Evolutionary conservation across 2,797 vertebrate species (phyloP), one percentile per base, ranked within the genome.

Genomic region (Falco naumanni): DNA sequence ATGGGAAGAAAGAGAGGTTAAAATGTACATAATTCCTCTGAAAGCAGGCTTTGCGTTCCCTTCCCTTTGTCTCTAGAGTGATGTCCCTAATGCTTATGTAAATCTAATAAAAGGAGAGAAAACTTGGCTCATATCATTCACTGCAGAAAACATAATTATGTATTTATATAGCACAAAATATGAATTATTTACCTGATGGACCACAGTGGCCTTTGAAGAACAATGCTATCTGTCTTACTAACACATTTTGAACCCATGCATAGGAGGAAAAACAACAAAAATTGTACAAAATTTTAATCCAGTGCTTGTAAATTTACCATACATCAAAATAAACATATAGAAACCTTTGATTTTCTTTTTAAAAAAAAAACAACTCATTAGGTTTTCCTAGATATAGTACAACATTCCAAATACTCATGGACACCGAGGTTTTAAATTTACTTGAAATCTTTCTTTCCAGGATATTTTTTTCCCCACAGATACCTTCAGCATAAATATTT

Each of bases 131-230:
- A 92, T 91, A 80, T 86, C 28, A 78, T 88, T 88, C 80, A 63
- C 47, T 56, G 61, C 14, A 79, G 43, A 91, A 90, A 95, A 88
- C 61, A 77, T 16, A 94, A 60, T 71, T 95, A 66, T 10, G 11
- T 56, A 90, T 94, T 93, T 95, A 86, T 80, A 83, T n/a, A 81
- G 84, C 29, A 57, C 24, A 89, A 96, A 93, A 72, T 63, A 97
- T 92, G 66, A 95, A 95, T 97, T 95, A 95, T 96, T 96, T 95
- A 95, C 83, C 72, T 95, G 85, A 80, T 85, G 76, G 69, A 86
- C 66, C 60, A 31, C 48, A 59, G 77, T 60, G 66, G 63, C 63
- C 39, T 82, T 86, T 71, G 37, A 94, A 94, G 59, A 94, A 54
- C 90, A 95, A 64, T 71, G 50, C 28, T 93, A 69, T 85, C 87